Evolutionary conservation across 1,140 invertebrate species (phyloP), one percentile per base, ranked within the genome.

Genomic region (Drosophila grimshawi): DNA sequence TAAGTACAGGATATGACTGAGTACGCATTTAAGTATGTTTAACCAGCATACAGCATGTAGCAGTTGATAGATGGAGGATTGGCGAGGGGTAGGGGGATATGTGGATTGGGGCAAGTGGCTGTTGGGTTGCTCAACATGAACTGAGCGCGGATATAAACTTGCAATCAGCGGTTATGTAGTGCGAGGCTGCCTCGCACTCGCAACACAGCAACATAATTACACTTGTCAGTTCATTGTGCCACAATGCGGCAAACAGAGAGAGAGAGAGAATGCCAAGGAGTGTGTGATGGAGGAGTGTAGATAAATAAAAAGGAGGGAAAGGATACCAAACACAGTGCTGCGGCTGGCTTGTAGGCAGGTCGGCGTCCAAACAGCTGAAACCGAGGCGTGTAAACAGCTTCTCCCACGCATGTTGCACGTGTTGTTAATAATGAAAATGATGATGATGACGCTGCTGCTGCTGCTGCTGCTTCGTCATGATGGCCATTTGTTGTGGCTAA

Each of bases 171-270:
- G 83, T 80, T 88, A 55, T 80, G 80, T 80, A 66, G 76, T 81
- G 67, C 60, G 49, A 39, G 56, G 43, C 45, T 52, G 46, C 45
- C 66, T n/a, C 52, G 35, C 83, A 55, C 41, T 56, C 43, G 41
- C 27, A 53, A 55, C 60, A 57, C 53, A 76, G 75, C 72, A 86
- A 88, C 79, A 86, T 86, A 86, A 86, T 86, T 82, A 88, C 79
- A 86, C 82, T 86, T 86, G 82, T 86, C 82, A 86, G 82, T 86
- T 86, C 82, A 86, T 86, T 86, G 83, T 86, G 78, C 82, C 82
- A 82, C 82, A 86, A 82, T 79, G 80, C 65, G 53, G 48, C 60
- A 66, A 51, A 53, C 70, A 57, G 53, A 64, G 35, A 19, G 33
- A 10, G 48, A 27, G 33, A 51, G 49, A 29, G 8, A 33, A 27